Evolutionary conservation across 2,113 vertebrate species (phyloP).

Genomic region (Mandrillus leucophaeus): DNA sequence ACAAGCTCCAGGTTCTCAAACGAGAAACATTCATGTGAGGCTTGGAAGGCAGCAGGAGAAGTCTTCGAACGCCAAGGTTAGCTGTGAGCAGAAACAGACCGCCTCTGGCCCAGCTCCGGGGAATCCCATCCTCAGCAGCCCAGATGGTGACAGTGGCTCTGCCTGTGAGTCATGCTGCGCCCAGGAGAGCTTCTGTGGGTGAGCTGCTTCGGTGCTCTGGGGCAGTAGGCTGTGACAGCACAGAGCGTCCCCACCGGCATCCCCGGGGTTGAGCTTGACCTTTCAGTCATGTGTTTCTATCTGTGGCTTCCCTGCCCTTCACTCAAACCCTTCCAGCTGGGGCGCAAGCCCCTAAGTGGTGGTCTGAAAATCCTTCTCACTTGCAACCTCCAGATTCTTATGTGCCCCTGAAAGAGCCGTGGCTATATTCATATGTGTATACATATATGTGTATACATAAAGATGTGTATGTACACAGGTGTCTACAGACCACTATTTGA

Average conservation of each 20-base stretch:
- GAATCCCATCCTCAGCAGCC: background rate
- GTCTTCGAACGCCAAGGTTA: background rate
- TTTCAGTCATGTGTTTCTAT: background rate
- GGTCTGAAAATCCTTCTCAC: background rate
- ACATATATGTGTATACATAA: background rate
- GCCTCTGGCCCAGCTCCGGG: too few species aligned
- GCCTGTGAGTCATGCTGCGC: background rate
- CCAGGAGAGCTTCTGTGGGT: background rate
- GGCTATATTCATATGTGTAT: background rate
- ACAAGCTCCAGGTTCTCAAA: background rate
- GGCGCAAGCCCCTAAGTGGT: background rate
- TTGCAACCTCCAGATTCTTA: background rate
- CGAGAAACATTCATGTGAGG: background rate
- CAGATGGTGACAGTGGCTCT: background rate
- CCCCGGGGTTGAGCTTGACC: background rate
- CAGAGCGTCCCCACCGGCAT: background rate
- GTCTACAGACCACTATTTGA: background rate
- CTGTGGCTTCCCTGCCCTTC: background rate
- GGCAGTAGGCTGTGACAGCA: background rate
- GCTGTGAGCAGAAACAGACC: background rate
- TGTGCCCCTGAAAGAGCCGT: background rate
- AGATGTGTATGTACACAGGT: background rate
- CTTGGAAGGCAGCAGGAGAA: background rate
- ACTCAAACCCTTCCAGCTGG: background rate
- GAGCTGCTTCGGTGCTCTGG: too few species aligned